Percentiles rank a stretch among this genome's conserved stretches.
phyloP scores from a whole-genome alignment of 2,797 vertebrate genomes.

The Channa striata region DNA sequence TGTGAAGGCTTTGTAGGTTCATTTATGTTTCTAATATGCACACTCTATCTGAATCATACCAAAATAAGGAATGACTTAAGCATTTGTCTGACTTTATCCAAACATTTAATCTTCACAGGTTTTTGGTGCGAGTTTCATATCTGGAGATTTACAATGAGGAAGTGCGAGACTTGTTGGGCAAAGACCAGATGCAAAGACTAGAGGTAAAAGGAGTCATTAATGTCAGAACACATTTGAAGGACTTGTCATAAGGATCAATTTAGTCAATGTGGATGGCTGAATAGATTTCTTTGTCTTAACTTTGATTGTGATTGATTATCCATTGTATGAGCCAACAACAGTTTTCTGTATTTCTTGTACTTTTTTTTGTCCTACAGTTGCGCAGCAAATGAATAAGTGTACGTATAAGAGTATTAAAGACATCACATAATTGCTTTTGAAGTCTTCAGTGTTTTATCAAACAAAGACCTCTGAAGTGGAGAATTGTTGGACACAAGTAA shows the following conservation, averaged over 20 bases:
- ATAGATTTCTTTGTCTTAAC: background rate
- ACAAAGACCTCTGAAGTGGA: too few species aligned
- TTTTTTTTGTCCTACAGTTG: too few species aligned
- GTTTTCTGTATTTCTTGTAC: too few species aligned
- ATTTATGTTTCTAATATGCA: background rate
- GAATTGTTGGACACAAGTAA: too few species aligned
- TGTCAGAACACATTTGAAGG: background rate
- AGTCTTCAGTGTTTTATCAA: too few species aligned
- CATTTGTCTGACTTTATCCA: conserved; percentile 1
- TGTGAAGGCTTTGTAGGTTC: background rate
- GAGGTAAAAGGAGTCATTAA: conserved; percentile 86
- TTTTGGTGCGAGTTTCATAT: conserved; percentile 98
- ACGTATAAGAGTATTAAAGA: too few species aligned
- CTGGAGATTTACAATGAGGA: conserved; percentile 99
- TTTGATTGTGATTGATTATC: background rate
- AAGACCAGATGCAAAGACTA: conserved; percentile 95
- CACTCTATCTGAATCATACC: background rate
- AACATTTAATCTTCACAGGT: conserved; percentile 79
- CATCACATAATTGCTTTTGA: too few species aligned
- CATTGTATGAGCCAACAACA: background rate
- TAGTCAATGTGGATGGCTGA: background rate
- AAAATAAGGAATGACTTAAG: too few species aligned
- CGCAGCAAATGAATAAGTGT: too few species aligned
- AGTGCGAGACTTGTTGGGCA: conserved; percentile 95
- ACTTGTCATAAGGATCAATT: background rate